phyloP scores from a whole-genome alignment of 2,113 vertebrate species.

The Anhinga anhinga region DNA sequence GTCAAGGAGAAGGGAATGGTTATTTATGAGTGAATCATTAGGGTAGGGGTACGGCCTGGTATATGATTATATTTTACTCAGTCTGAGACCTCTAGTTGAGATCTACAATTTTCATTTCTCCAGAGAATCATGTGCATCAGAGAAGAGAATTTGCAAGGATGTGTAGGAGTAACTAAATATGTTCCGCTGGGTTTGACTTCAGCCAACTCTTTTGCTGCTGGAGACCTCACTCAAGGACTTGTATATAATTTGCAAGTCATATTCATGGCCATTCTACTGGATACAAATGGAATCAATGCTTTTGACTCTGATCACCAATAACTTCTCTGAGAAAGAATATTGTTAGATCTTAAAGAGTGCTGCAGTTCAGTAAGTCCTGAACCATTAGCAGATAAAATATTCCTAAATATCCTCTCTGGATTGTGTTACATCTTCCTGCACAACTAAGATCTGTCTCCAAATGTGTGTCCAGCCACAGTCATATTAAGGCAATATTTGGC shows the following conservation, averaged over 20 bases:
- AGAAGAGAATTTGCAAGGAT: conserved; percentile 9
- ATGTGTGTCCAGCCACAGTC: neutral
- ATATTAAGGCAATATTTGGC: neutral
- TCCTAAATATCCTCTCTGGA: neutral
- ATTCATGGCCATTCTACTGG: neutral
- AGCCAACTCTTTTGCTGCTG: neutral
- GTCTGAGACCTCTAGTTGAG: neutral
- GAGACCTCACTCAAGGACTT: neutral
- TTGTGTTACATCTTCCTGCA: neutral
- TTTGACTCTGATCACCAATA: neutral
- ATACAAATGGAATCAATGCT: neutral
- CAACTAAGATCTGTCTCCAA: neutral
- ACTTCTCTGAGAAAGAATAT: neutral
- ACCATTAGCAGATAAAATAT: neutral
- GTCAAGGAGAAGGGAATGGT: neutral
- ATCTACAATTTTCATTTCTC: neutral
- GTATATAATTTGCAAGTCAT: neutral
- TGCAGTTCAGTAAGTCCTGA: neutral
- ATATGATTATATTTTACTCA: neutral
- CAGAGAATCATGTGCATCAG: neutral
- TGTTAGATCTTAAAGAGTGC: neutral
- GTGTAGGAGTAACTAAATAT: neutral
- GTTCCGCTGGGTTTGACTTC: neutral
- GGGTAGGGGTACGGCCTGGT: neutral
- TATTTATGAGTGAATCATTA: conserved; percentile 1